Percentiles rank a stretch among this genome's conserved stretches.
phyloP scores from a whole-genome alignment of 2,797 vertebrate species.

The Linurgus olivaceus region DNA sequence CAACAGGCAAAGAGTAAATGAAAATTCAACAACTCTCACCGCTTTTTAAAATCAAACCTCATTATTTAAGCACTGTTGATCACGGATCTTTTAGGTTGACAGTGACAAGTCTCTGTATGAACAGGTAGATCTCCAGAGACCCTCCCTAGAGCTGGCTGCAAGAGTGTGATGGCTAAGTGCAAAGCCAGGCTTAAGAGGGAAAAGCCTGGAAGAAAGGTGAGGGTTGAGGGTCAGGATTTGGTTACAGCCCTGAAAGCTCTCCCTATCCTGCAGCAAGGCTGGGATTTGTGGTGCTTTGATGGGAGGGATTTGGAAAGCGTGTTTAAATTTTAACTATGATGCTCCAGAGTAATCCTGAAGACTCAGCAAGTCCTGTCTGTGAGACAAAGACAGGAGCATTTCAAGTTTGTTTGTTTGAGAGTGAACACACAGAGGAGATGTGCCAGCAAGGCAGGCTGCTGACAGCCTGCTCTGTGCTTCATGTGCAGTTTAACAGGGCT shows the following conservation, averaged over 20 bases:
- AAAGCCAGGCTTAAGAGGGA: background rate
- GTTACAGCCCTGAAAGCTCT: background rate
- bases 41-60: background rate
- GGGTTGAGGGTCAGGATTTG: background rate
- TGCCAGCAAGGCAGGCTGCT: background rate
- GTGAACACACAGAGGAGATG: accelerated
- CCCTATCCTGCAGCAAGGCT: background rate
- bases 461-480: background rate
- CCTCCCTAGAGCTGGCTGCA: background rate
- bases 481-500: background rate
- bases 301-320: background rate
- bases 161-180: background rate
- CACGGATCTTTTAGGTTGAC: background rate
- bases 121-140: background rate
- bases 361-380: background rate
- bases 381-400: background rate
- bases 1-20: background rate
- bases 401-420: background rate
- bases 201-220: background rate
- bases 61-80: accelerated
- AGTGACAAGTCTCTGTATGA: background rate
- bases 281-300: background rate
- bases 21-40: background rate
- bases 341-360: background rate
- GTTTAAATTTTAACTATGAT: background rate